phyloP scores from a whole-genome alignment of 1,140 invertebrate genomes.

The Parasteatoda tepidariorum region DNA sequence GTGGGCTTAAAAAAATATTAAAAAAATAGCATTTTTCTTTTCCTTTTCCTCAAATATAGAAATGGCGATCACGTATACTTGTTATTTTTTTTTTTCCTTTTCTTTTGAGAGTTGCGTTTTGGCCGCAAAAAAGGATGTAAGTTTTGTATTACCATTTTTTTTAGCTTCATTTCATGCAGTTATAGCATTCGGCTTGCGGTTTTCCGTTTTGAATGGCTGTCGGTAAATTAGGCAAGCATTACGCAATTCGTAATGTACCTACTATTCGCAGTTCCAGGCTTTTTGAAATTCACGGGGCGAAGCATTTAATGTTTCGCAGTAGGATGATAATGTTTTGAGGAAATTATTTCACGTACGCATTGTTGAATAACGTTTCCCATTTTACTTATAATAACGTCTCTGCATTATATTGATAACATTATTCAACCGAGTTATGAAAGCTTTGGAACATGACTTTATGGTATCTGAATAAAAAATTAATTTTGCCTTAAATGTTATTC shows the following conservation, averaged over 20 bases:
- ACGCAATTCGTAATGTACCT: constrained; percentile 28
- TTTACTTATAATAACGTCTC: too few species aligned
- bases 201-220: constrained; percentile 18
- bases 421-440: too few species aligned
- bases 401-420: too few species aligned
- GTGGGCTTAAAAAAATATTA: not conserved
- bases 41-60: constrained; percentile 8
- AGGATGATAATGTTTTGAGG: too few species aligned
- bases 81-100: constrained; percentile 28
- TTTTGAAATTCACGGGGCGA: too few species aligned
- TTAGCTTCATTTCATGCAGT: constrained; percentile 11
- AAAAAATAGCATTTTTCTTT: not conserved
- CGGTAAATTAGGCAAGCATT: constrained; percentile 41
- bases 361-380: too few species aligned
- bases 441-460: too few species aligned
- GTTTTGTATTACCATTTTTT: constrained; percentile 36
- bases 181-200: constrained; percentile 4
- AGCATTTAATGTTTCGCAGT: too few species aligned
- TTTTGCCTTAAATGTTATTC: too few species aligned
- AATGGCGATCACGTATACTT: constrained; percentile 2
- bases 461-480: too few species aligned
- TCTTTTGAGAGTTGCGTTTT: constrained; percentile 32
- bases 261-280: not conserved
- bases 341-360: too few species aligned
- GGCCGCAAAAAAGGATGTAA: not conserved